Conservation (phyloP, 2,113 vertebrate genomes). For the Mustelus asterias region DNA sequence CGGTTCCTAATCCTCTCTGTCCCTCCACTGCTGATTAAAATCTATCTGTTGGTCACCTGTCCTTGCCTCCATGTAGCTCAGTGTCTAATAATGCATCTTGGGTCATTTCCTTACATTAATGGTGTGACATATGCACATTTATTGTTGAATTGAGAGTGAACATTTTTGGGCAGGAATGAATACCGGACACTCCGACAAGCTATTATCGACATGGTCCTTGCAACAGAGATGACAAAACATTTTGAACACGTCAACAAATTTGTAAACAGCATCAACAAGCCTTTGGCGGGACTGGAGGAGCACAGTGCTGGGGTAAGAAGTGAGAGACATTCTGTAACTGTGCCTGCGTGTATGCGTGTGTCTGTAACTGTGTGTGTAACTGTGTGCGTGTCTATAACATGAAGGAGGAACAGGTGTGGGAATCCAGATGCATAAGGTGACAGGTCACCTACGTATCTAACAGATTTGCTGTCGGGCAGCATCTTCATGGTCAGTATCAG, state of each 20-base stretch:
- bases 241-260: slow-evolving; percentile 99
- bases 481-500: not conserved
- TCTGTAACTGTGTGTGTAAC: not conserved
- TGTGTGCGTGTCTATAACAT: not conserved
- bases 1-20: not conserved
- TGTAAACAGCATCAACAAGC: slow-evolving; percentile 96
- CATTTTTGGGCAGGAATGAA: slow-evolving; percentile 69
- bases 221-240: slow-evolving; percentile 98
- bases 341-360: not conserved
- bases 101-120: too few species aligned
- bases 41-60: not conserved
- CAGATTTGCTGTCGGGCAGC: not conserved
- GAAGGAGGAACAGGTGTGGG: not conserved
- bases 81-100: not conserved
- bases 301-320: slow-evolving; percentile 67
- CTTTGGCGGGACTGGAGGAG: slow-evolving; percentile 78
- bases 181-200: slow-evolving; percentile 87
- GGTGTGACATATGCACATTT: not conserved
- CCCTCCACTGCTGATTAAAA: not conserved
- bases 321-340: not conserved
- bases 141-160: not conserved
- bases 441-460: not conserved
- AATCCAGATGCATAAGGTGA: not conserved
- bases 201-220: slow-evolving; percentile 95
- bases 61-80: not conserved